Percentiles rank a stretch among this genome's conserved stretches.
phyloP scores from a whole-genome alignment of 2,113 vertebrate species.

The Catharus bicknelli region DNA sequence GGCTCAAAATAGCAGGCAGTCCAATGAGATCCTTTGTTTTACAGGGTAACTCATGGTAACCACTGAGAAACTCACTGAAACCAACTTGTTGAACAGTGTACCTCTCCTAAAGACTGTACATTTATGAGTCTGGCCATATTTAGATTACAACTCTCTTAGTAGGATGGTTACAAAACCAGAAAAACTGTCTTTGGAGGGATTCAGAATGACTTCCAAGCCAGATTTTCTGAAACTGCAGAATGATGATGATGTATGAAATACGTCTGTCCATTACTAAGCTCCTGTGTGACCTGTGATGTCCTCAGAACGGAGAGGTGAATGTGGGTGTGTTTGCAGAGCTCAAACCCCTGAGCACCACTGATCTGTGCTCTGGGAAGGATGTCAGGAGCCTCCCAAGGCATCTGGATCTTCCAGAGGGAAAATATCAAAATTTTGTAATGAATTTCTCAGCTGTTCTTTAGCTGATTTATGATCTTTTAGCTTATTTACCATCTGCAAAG shows the following conservation, averaged over 20 bases:
- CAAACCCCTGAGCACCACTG: background rate
- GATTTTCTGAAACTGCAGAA: background rate
- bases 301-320: background rate
- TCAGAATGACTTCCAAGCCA: background rate
- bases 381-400: background rate
- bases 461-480: background rate
- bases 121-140: background rate
- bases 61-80: background rate
- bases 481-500: background rate
- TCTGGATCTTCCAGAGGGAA: background rate
- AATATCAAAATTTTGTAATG: background rate
- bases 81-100: accelerated
- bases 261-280: background rate
- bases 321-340: background rate
- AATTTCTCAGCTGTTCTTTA: background rate
- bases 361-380: background rate
- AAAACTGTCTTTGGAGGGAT: background rate
- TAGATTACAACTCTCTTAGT: background rate
- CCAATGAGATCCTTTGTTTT: background rate
- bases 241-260: background rate
- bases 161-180: background rate
- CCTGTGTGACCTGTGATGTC: background rate
- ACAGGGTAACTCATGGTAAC: background rate
- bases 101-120: background rate
- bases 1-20: constrained; percentile 11